Evolutionary conservation across 2,888 invertebrate genomes (phyloP).

Genomic region (Herminia tarsipennalis): DNA sequence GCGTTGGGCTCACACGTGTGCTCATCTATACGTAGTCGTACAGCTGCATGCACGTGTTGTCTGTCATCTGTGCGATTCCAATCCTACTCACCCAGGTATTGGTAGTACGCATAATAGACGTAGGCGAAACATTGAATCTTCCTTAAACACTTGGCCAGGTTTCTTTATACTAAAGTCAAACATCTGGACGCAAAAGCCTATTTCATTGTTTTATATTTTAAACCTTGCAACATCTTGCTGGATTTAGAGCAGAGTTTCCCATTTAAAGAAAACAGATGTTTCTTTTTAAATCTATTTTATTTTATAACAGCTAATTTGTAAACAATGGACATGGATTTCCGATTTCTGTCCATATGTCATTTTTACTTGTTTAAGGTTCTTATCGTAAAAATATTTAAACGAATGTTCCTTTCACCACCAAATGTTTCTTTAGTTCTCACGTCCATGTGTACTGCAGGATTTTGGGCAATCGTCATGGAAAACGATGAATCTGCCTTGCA

Average conservation of each 20-base stretch:
- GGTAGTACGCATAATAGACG: too few species aligned
- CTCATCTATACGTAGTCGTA: conserved; percentile 42
- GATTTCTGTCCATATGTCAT: conserved; percentile 37
- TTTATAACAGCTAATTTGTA: conserved; percentile 52
- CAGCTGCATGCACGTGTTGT: conserved; percentile 76
- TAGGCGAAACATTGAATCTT: too few species aligned
- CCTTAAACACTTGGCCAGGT: background rate
- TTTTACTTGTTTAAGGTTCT: too few species aligned
- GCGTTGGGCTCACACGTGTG: conserved; percentile 64
- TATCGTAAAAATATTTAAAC: conserved; percentile 58
- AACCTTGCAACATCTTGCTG: background rate
- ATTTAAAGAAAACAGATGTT: conserved; percentile 50
- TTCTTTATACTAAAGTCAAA: too few species aligned
- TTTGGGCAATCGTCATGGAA: conserved; percentile 69
- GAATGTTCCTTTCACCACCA: conserved; percentile 65
- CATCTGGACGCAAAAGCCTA: too few species aligned
- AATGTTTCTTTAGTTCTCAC: conserved; percentile 71
- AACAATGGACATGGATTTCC: conserved; percentile 52
- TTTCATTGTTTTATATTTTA: too few species aligned
- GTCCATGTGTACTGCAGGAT: conserved; percentile 78
- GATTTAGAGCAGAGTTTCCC: conserved; percentile 19
- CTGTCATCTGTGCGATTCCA: conserved; percentile 50
- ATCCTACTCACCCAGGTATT: conserved; percentile 55
- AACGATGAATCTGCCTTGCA: conserved; percentile 74
- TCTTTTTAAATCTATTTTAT: conserved; percentile 46